These are phyloP conservation scores for Drosophila hamatofila DNA, from an alignment of 2,888 invertebrate genomes.

Conservation along the genomic window DNA sequence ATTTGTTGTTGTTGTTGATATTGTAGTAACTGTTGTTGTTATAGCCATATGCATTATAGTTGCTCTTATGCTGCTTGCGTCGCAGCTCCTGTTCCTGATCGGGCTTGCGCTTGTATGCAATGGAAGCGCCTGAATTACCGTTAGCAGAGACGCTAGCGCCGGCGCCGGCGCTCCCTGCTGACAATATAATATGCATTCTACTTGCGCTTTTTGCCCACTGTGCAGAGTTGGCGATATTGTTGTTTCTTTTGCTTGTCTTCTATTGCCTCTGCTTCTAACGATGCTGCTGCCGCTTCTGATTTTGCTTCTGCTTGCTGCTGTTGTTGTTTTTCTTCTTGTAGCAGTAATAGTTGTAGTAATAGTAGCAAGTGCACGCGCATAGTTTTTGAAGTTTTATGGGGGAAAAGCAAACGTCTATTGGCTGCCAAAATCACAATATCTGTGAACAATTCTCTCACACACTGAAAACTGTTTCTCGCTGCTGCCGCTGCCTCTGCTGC, in stretches of 20 bases:
- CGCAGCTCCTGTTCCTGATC: slow-evolving; percentile 50
- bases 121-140: background rate
- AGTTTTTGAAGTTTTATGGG: slow-evolving; percentile 25
- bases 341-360: background rate
- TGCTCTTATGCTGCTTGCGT: slow-evolving; percentile 47
- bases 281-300: no score
- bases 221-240: background rate
- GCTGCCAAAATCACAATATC: slow-evolving; percentile 24
- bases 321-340: background rate
- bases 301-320: background rate
- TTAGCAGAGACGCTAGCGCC: background rate
- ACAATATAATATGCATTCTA: slow-evolving; percentile 38
- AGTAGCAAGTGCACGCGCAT: slow-evolving; percentile 40
- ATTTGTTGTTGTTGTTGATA: slow-evolving; percentile 13
- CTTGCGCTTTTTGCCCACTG: background rate
- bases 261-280: background rate
- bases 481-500: no score
- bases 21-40: slow-evolving; percentile 3
- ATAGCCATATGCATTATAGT: slow-evolving; percentile 9
- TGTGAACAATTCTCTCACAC: slow-evolving; percentile 14
- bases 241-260: background rate
- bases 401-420: background rate
- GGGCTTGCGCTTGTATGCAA: slow-evolving; percentile 57
- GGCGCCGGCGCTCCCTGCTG: background rate
- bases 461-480: slow-evolving; percentile 8